Evolutionary conservation across 2,113 vertebrate species (phyloP).

Genomic region (Festucalex cinctus): DNA sequence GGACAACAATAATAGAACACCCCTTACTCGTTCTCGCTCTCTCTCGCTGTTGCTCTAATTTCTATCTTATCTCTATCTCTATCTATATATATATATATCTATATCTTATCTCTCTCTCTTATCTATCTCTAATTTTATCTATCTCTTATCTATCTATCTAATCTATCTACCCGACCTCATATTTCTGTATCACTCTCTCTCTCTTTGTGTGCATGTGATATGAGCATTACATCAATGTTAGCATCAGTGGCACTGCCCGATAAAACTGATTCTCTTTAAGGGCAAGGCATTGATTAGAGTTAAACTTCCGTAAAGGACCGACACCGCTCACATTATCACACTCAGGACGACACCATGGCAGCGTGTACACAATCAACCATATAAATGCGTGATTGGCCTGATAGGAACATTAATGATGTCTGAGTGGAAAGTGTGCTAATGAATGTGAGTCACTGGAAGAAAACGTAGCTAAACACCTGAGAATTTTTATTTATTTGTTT

Average conservation of each 20-base stretch:
- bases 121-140: too few relatives aligned
- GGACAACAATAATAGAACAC: not conserved
- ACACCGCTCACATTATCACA: slow-evolving; percentile 25
- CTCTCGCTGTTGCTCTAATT: not conserved
- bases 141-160: too few relatives aligned
- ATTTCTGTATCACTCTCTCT: too few relatives aligned
- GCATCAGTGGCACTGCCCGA: slow-evolving; percentile 16
- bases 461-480: slow-evolving; percentile 23
- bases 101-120: too few relatives aligned
- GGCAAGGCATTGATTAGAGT: slow-evolving; percentile 54
- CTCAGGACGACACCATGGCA: slow-evolving; percentile 32
- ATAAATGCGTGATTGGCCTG: slow-evolving; percentile 55
- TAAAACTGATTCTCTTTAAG: slow-evolving; percentile 30
- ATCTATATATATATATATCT: not conserved
- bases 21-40: not conserved
- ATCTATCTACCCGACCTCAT: too few relatives aligned
- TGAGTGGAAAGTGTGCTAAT: slow-evolving; percentile 40
- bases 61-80: not conserved
- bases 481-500: not conserved
- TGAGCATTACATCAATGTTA: slow-evolving; percentile 15
- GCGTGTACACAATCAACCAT: slow-evolving; percentile 54
- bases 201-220: slow-evolving; percentile 3
- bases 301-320: slow-evolving; percentile 43
- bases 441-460: slow-evolving; percentile 5
- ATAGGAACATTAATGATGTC: slow-evolving; percentile 57